phyloP scores from a whole-genome alignment of 92 coral and sea anemone species.

The Bergia sp. region DNA sequence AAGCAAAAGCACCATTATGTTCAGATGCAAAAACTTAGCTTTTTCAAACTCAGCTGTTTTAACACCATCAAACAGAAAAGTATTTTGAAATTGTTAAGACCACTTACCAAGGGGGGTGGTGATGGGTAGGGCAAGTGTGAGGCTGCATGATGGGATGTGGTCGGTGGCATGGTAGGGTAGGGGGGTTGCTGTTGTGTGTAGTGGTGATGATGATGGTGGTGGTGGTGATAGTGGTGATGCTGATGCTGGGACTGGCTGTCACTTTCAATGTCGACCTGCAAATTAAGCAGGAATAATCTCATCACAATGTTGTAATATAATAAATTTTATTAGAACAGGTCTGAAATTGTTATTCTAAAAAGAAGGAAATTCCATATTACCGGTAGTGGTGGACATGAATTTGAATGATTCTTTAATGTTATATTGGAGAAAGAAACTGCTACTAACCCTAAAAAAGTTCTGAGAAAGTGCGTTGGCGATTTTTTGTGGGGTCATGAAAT shows the following conservation, averaged over 20 bases:
- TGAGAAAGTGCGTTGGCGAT: too few relatives aligned
- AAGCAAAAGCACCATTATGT: not conserved
- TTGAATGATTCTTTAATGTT: not conserved
- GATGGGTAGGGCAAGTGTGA: slow-evolving; percentile 74
- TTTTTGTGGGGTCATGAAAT: not conserved
- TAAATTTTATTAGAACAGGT: not conserved
- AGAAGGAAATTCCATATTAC: not conserved
- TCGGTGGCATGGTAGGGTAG: slow-evolving; percentile 71
- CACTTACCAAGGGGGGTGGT: slow-evolving; percentile 61
- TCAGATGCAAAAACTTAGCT: too few relatives aligned
- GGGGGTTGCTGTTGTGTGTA: slow-evolving; percentile 73
- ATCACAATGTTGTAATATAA: not conserved
- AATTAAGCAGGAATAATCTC: slow-evolving; percentile 35
- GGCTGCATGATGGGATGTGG: slow-evolving; percentile 67
- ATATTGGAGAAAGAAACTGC: not conserved
- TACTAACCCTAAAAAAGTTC: not conserved
- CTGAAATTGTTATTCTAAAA: not conserved
- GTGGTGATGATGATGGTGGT: slow-evolving; percentile 92
- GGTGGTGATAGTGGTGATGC: slow-evolving; percentile 88
- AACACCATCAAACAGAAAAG: not conserved
- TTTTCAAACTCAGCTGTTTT: too few relatives aligned
- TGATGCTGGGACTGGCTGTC: slow-evolving; percentile 63
- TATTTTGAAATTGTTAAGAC: not conserved
- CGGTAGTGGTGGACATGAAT: not conserved
- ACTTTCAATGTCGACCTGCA: slow-evolving; percentile 69